These are phyloP conservation scores for Petroica traversi DNA, from an alignment of 2,113 vertebrate genomes.

Conservation along the genomic window DNA sequence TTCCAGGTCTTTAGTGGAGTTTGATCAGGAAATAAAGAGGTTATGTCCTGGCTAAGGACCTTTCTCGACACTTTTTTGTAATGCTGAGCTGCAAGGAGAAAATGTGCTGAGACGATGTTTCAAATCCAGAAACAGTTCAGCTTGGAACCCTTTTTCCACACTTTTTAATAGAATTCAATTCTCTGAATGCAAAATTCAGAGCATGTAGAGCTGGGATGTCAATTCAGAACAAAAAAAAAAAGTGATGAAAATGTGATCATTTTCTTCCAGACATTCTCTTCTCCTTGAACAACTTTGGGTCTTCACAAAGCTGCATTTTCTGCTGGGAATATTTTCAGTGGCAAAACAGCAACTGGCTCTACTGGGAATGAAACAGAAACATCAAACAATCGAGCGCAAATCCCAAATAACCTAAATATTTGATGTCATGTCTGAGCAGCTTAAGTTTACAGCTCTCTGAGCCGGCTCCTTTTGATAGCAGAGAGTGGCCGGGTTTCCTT, in stretches of 20 bases:
- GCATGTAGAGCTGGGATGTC: not conserved
- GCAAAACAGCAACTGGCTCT: constrained; percentile 18
- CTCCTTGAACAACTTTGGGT: not conserved
- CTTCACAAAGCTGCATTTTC: not conserved
- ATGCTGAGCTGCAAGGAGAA: not conserved
- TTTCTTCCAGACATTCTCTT: not conserved
- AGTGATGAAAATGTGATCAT: not conserved
- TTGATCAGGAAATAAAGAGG: constrained; percentile 13
- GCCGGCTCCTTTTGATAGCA: not conserved
- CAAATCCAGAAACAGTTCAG: not conserved
- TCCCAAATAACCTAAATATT: constrained; percentile 65
- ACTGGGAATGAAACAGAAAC: constrained; percentile 15
- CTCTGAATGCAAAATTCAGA: not conserved
- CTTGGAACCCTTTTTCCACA: not conserved
- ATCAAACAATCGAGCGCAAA: constrained; percentile 47
- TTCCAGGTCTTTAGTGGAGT: not conserved
- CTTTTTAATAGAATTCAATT: not conserved
- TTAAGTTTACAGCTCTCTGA: constrained; percentile 19
- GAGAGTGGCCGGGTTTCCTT: not conserved
- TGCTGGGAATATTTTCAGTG: constrained; percentile 37
- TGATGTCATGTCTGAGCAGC: constrained; percentile 51
- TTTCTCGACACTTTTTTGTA: not conserved
- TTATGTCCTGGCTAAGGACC: not conserved
- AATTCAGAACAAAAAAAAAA: not conserved
- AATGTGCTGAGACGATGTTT: not conserved